Base-by-base conservation (phyloP, 1,140 invertebrate genomes). In the Drosophila ambigua region DNA sequence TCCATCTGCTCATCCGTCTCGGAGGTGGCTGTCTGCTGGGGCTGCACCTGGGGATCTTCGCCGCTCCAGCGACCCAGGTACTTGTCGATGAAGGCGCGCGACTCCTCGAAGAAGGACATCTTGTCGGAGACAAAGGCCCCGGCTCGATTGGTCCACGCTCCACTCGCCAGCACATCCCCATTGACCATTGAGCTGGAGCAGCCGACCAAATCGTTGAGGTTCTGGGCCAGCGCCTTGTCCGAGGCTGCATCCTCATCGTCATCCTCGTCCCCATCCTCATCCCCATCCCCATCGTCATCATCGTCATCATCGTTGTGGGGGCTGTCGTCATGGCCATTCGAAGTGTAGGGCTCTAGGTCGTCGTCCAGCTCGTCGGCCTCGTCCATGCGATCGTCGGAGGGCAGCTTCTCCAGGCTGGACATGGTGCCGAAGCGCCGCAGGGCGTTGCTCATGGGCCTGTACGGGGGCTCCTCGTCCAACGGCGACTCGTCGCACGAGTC, bases 41-140 rank as follows among this genome's bases (percentile, higher is more conserved):
- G 72, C 28, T 72, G 49, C 82, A 53, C 49, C n/a, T 63, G 66
- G 11, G 24, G 3, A 2, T 93, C 71, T 72, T 81, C 84, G 15
- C 79, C 79, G 75, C 90, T 91, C 90, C 90, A 92, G 39, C 91
- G 73, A 3, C 91, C 91, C 57, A 92, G 44, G 52, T 92, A 92
- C 75, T 90, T 92, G 59, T 92, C 91, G 15, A 92, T 90, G 51
- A 93, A 93, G 24, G 92, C 92, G 24, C 93, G 90, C n/a, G 93
- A 94, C 66, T 94, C 94, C 72, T 95, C 94, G 5, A 94, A 93
- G 72, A 97, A 94, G 2, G 95, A 95, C 95, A 97, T 96, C 81
- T 97, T 97, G 76, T 96, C 96, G 8, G 95, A 95, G 2, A 96
- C 95, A 87, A 95, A 96, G 52, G 94, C 95, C 0, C 96, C 96